These are phyloP conservation scores for Mareca strepera DNA, from an alignment of 2,797 vertebrate genomes.

Conservation along the genomic window DNA sequence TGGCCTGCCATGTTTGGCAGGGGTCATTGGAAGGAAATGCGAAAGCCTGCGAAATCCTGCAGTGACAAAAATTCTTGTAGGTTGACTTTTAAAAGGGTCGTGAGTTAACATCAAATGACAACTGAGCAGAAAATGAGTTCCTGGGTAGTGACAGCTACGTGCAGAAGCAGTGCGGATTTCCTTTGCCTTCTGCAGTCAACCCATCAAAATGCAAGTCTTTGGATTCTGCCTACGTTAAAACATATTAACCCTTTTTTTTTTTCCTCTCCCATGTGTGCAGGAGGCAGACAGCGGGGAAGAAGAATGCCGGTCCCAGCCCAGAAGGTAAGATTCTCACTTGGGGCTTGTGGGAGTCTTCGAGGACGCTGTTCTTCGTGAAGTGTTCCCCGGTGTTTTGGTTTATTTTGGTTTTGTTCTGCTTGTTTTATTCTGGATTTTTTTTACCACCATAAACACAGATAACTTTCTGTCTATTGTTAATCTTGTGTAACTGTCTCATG, in stretches of 20 bases:
- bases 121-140: conserved; percentile 20
- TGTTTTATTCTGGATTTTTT: neutral
- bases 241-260: conserved; percentile 4
- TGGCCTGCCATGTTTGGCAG: neutral
- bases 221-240: neutral
- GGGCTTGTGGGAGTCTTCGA: neutral
- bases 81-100: neutral
- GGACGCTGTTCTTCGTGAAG: neutral
- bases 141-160: neutral
- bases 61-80: neutral
- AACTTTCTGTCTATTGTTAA: neutral
- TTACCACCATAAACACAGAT: neutral
- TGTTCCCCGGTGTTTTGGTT: accelerated
- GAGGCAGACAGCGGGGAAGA: conserved; percentile 95
- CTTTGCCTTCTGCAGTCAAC: neutral
- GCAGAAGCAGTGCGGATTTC: neutral
- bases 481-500: neutral
- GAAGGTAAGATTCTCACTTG: conserved; percentile 85
- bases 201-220: neutral
- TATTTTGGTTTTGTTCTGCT: neutral
- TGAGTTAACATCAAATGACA: conserved; percentile 27
- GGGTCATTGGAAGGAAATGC: neutral
- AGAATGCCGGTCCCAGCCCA: conserved; percentile 90
- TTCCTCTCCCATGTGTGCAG: conserved; percentile 73
- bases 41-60: neutral